Conservation (phyloP, 2,113 vertebrate genomes). For the Hepsetus odoe region DNA sequence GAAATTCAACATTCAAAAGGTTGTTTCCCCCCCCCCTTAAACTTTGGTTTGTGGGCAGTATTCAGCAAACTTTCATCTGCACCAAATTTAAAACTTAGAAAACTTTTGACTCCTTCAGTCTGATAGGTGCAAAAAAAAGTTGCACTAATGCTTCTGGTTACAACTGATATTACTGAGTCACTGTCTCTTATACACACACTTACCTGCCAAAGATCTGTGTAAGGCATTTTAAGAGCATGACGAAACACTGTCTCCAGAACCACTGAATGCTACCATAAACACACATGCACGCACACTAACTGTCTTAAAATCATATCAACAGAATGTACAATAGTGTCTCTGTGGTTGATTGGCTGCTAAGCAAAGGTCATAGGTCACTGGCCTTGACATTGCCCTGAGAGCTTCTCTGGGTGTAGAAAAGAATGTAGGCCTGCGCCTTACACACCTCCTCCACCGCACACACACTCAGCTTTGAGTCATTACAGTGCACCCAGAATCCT, state of each 20-base stretch:
- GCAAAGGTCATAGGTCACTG: slow-evolving; percentile 58
- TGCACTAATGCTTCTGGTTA: slow-evolving; percentile 34
- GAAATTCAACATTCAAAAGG: slow-evolving; percentile 21
- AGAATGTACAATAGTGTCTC: slow-evolving; percentile 64
- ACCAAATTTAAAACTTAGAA: neutral
- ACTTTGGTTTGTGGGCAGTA: slow-evolving; percentile 46
- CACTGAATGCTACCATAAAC: slow-evolving; percentile 30
- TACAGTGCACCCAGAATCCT: slow-evolving; percentile 99
- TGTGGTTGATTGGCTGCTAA: slow-evolving; percentile 3
- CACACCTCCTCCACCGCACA: slow-evolving; percentile 98
- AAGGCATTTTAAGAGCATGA: slow-evolving; percentile 36
- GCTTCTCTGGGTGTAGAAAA: slow-evolving; percentile 96
- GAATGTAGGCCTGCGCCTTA: slow-evolving; percentile 99
- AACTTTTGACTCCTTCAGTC: neutral
- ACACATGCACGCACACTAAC: slow-evolving; percentile 10
- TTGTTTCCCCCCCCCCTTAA: neutral
- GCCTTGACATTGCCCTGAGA: slow-evolving; percentile 62
- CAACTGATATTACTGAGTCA: slow-evolving; percentile 21
- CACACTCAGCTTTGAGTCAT: slow-evolving; percentile 98
- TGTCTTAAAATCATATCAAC: slow-evolving; percentile 25
- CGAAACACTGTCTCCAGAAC: slow-evolving; percentile 7
- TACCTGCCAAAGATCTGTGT: slow-evolving; percentile 29
- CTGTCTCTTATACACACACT: neutral
- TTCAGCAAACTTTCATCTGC: neutral
- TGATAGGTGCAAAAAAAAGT: neutral